A percentile compares a stretch with the other conserved stretches of the same genome.
phyloP scores from a whole-genome alignment of 2,113 vertebrate genomes.

The Talpa occidentalis region DNA sequence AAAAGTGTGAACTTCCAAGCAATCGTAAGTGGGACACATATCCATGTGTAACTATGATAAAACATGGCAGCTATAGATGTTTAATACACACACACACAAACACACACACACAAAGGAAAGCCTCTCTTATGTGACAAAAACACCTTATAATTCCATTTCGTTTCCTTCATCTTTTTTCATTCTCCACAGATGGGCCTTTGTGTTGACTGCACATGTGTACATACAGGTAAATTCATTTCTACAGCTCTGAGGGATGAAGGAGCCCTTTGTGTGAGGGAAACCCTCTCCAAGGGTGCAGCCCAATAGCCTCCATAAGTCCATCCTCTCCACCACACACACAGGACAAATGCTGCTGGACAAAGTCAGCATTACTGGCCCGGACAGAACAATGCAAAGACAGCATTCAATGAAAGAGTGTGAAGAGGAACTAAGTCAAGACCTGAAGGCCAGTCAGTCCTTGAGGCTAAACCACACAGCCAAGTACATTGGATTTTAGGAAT shows the following conservation, averaged over 20 bases:
- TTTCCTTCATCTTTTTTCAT: not conserved
- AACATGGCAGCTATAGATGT: not conserved
- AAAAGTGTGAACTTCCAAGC: not conserved
- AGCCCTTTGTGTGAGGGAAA: conserved; percentile 13
- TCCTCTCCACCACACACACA: not conserved
- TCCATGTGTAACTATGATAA: not conserved
- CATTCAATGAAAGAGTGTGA: not conserved
- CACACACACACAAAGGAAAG: not conserved
- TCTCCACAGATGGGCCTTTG: conserved; percentile 23
- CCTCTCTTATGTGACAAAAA: not conserved
- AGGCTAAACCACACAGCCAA: not conserved
- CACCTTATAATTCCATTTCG: conserved; percentile 38
- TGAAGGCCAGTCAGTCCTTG: not conserved
- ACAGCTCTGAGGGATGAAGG: conserved; percentile 48
- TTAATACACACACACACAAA: not conserved
- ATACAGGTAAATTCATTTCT: not conserved
- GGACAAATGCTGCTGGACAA: no score
- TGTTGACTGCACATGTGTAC: not conserved
- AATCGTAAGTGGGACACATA: conserved; percentile 50
- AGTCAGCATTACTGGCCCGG: not conserved
- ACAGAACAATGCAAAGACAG: accelerated
- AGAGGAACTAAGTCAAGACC: not conserved
- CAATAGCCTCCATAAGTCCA: not conserved
- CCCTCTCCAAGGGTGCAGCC: not conserved
- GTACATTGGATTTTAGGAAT: not conserved